A percentile compares a stretch with the other conserved stretches of the same genome.
Evolutionary conservation across 2,797 vertebrate genomes (phyloP).

Genomic region (Amblyopsis hoosieri): DNA sequence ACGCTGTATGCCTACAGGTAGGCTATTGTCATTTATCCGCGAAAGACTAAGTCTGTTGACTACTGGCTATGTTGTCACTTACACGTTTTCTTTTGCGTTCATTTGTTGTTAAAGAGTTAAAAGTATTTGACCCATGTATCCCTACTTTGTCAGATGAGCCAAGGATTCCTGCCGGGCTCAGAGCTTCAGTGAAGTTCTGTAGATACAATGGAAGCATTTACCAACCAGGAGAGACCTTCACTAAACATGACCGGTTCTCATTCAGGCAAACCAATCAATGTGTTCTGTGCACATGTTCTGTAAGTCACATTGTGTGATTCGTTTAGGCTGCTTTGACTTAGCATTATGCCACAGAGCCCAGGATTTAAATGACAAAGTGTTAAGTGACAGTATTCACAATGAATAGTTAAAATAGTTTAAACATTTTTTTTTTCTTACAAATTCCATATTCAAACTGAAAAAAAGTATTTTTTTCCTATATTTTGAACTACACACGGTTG

Average conservation of each 20-base stretch:
- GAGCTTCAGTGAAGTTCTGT: slow-evolving; percentile 84
- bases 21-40: too few relatives aligned
- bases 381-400: too few relatives aligned
- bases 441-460: too few relatives aligned
- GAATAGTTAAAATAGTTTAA: too few relatives aligned
- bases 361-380: too few relatives aligned
- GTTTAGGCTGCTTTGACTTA: too few relatives aligned
- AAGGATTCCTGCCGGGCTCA: slow-evolving; percentile 85
- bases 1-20: slow-evolving; percentile 82
- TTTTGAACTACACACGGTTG: too few relatives aligned
- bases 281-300: slow-evolving; percentile 93
- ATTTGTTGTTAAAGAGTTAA: slow-evolving; percentile 12
- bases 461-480: too few relatives aligned
- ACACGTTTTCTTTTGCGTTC: background rate
- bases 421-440: too few relatives aligned
- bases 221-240: slow-evolving; percentile 91
- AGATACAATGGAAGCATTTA: slow-evolving; percentile 88
- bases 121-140: slow-evolving; percentile 5
- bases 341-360: too few relatives aligned
- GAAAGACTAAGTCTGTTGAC: background rate
- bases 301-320: slow-evolving; percentile 68
- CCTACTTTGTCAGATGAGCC: slow-evolving; percentile 72
- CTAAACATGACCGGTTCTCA: slow-evolving; percentile 85
- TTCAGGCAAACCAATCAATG: slow-evolving; percentile 89
- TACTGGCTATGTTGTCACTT: background rate